A percentile compares a stretch with the other conserved stretches of the same genome.
Conservation (phyloP, 2,113 vertebrate species). For the Trichechus manatus region DNA sequence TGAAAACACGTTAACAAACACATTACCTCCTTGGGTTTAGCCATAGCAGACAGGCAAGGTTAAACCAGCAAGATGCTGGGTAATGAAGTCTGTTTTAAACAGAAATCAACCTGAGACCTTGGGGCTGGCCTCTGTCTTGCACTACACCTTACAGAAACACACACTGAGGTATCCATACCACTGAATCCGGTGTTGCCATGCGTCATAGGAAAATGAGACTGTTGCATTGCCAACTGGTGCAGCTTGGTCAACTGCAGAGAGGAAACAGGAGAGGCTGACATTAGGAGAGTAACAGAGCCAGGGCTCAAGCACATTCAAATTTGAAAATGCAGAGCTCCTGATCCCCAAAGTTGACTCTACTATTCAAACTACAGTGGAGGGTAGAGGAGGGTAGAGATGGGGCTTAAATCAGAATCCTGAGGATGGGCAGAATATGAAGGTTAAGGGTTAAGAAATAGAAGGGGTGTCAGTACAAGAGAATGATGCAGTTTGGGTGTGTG, state of each 20-base stretch:
- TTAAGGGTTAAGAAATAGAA: conserved; percentile 33
- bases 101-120: conserved; percentile 78
- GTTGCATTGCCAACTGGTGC: conserved; percentile 99
- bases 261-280: conserved; percentile 68
- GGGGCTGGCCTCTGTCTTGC: conserved; percentile 81
- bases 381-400: background rate
- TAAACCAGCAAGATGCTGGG: conserved; percentile 82
- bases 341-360: conserved; percentile 19
- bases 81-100: conserved; percentile 72
- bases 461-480: conserved; percentile 46
- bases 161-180: conserved; percentile 91
- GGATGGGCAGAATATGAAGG: conserved; percentile 31
- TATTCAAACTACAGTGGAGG: conserved; percentile 47
- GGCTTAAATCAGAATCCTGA: conserved; percentile 37
- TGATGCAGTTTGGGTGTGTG: conserved; percentile 41
- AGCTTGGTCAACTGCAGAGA: conserved; percentile 96
- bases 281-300: conserved; percentile 79
- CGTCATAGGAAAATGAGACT: conserved; percentile 96
- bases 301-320: conserved; percentile 47
- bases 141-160: conserved; percentile 81
- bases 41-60: conserved; percentile 77
- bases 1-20: conserved; percentile 76
- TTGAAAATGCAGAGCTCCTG: conserved; percentile 66
- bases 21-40: conserved; percentile 84
- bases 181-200: conserved; percentile 98